A percentile compares a stretch with the other conserved stretches of the same genome.
phyloP scores from a whole-genome alignment of 2,113 vertebrate genomes.

The Lepisosteus osseus region DNA sequence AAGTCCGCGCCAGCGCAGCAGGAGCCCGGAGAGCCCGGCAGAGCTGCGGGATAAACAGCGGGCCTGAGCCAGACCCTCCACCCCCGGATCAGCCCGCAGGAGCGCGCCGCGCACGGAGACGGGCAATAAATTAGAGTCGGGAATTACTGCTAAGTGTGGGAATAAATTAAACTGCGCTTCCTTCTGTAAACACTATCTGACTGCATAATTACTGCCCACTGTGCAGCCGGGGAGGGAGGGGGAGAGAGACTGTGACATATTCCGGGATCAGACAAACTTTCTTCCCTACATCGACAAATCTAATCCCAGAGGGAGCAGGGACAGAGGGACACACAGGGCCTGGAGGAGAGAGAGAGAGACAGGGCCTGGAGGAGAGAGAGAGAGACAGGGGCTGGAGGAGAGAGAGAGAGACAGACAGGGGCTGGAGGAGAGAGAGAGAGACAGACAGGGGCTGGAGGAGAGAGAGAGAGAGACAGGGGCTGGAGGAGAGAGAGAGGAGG shows the following conservation, averaged over 20 bases:
- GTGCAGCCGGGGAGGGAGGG: no score
- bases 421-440: no score
- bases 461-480: no score
- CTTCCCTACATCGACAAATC: no score
- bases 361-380: no score
- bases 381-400: background rate
- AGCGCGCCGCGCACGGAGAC: conserved; percentile 27
- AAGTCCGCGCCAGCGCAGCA: background rate
- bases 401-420: background rate
- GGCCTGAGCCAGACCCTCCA: conserved; percentile 15
- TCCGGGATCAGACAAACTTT: no score
- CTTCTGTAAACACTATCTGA: conserved; percentile 17
- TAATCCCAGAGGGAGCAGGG: background rate
- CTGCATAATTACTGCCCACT: no score
- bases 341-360: background rate
- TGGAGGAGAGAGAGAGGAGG: background rate
- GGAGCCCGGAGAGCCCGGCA: conserved; percentile 25
- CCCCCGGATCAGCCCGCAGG: conserved; percentile 14
- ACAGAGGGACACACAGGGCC: background rate
- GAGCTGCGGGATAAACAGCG: conserved; percentile 41
- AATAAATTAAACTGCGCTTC: conserved; percentile 53
- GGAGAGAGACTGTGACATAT: no score
- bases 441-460: background rate
- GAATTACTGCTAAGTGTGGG: conserved; percentile 50
- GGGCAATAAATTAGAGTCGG: conserved; percentile 44